Evolutionary conservation across 1,140 invertebrate species (phyloP).

Genomic region (Elysia chlorotica): DNA sequence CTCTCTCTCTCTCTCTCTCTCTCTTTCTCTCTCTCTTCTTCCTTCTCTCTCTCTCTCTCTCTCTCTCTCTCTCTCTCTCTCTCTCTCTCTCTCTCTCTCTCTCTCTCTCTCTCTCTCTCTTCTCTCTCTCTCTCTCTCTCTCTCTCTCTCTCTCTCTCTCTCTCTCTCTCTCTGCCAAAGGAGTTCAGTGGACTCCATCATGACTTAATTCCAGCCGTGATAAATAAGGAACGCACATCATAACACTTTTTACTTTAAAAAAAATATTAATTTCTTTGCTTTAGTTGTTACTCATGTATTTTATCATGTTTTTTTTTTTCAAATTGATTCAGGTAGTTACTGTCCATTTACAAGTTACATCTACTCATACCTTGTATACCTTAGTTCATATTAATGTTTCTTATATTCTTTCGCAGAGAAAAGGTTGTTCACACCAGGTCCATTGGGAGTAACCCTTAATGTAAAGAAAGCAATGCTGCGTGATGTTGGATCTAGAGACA

Average conservation of each 20-base stretch:
- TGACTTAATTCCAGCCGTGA: too few relatives aligned
- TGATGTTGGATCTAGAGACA: conserved; percentile 65
- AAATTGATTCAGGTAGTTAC: too few relatives aligned
- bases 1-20: neutral
- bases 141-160: conserved; percentile 1
- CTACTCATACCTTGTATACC: too few relatives aligned
- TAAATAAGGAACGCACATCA: too few relatives aligned
- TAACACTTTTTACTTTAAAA: too few relatives aligned
- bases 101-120: neutral
- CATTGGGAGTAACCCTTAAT: conserved; percentile 60
- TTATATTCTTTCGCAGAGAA: conserved; percentile 38
- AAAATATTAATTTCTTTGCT: too few relatives aligned
- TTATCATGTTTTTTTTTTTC: too few relatives aligned
- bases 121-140: neutral
- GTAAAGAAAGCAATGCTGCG: conserved; percentile 63
- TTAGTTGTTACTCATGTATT: too few relatives aligned
- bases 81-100: neutral
- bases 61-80: neutral
- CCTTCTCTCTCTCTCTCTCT: neutral
- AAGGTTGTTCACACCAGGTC: conserved; percentile 67
- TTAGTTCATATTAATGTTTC: neutral
- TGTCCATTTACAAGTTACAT: too few relatives aligned
- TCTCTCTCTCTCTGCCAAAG: neutral
- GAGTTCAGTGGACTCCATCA: too few relatives aligned
- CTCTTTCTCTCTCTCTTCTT: neutral